Conservation (phyloP, 2,888 invertebrate species). For the Cylindroiulus punctatus region DNA sequence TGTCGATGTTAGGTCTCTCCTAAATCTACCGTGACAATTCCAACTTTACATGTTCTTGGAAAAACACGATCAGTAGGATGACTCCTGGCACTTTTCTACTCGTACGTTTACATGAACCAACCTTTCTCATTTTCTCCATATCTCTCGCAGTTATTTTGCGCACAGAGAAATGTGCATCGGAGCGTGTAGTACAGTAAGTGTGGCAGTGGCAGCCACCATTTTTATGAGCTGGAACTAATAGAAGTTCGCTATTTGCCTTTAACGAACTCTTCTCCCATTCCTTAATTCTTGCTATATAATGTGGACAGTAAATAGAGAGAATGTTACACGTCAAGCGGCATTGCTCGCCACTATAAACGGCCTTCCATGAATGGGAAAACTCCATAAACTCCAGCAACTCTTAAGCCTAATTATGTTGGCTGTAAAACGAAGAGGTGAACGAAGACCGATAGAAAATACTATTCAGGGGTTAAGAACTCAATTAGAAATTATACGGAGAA, state of each 20-base stretch:
- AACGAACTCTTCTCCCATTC: slow-evolving; percentile 45
- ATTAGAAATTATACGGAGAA: not conserved
- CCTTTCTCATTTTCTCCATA: not conserved
- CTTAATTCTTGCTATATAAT: slow-evolving; percentile 36
- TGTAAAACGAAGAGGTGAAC: slow-evolving; percentile 37
- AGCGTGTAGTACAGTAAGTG: slow-evolving; percentile 1
- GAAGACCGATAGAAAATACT: not conserved
- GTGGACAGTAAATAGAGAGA: slow-evolving; percentile 43
- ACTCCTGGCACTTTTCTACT: not conserved
- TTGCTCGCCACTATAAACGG: slow-evolving; percentile 45
- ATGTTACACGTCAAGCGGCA: slow-evolving; percentile 45
- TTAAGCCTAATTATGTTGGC: slow-evolving; percentile 39
- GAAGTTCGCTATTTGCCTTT: slow-evolving; percentile 45
- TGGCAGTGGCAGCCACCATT: slow-evolving; percentile 41
- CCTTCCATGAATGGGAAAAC: slow-evolving; percentile 43
- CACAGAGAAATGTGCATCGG: slow-evolving; percentile 26
- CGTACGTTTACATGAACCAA: not conserved
- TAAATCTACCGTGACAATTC: too few species aligned
- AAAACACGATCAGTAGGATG: too few species aligned
- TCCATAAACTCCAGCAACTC: slow-evolving; percentile 33
- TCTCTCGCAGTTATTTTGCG: not conserved
- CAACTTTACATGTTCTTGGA: too few species aligned
- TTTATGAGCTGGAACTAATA: slow-evolving; percentile 47
- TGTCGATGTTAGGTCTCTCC: too few species aligned
- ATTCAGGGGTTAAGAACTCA: not conserved